A percentile compares a stretch with the other conserved stretches of the same genome.
phyloP scores from a whole-genome alignment of 2,888 invertebrate genomes.

The Baronia brevicornis region DNA sequence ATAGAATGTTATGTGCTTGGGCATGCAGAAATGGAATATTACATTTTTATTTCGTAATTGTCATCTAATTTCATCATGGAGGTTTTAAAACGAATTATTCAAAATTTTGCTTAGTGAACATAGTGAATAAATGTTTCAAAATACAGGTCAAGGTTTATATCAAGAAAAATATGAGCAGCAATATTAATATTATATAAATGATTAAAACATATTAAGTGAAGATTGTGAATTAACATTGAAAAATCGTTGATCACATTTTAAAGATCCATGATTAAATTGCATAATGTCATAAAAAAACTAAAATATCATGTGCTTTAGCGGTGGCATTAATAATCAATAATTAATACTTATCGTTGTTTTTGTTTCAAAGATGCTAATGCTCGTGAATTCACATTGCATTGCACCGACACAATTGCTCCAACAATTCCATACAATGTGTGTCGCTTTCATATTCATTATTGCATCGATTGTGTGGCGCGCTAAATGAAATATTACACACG shows the following conservation, averaged over 20 bases:
- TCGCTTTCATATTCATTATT: conserved; percentile 21
- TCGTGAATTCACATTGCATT: conserved; percentile 37
- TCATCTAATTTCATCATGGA: conserved; percentile 37
- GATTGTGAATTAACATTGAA: background rate
- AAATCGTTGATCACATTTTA: conserved; percentile 22
- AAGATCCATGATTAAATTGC: conserved; percentile 46
- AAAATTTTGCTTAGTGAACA: too few relatives aligned
- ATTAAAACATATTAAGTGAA: too few relatives aligned
- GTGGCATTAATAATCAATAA: conserved; percentile 64
- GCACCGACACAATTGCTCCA: conserved; percentile 25
- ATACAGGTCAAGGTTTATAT: too few relatives aligned
- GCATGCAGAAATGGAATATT: conserved; percentile 72
- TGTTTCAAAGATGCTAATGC: conserved; percentile 28
- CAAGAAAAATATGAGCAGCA: too few relatives aligned
- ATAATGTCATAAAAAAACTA: too few relatives aligned
- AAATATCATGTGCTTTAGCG: conserved; percentile 52
- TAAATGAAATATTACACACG: conserved; percentile 11
- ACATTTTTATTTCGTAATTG: conserved; percentile 38
- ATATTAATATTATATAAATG: too few relatives aligned
- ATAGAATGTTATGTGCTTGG: conserved; percentile 65
- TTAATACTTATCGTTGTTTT: conserved; percentile 28
- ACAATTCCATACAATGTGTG: conserved; percentile 26
- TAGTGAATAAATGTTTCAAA: too few relatives aligned
- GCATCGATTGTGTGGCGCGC: conserved; percentile 13
- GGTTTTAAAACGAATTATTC: conserved; percentile 31